Evolutionary conservation across 2,113 vertebrate species (phyloP).

Genomic region (Orthochromis indermauri): DNA sequence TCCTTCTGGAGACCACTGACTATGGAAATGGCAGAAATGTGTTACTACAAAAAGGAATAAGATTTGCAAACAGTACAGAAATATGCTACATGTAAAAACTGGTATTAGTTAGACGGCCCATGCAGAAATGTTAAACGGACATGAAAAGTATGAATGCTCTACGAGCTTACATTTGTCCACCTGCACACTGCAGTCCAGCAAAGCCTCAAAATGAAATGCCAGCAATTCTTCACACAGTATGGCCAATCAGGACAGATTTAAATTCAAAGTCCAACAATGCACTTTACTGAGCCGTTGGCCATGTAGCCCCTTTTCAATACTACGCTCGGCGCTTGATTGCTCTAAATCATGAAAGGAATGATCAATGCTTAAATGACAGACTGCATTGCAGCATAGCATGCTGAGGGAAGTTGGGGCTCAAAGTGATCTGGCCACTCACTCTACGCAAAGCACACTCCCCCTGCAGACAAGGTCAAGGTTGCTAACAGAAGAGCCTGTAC

Average conservation of each 20-base stretch:
- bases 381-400: background rate
- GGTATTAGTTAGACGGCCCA: background rate
- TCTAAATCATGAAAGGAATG: conserved; percentile 48
- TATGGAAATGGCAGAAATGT: background rate
- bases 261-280: background rate
- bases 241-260: conserved; percentile 19
- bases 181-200: background rate
- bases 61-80: background rate
- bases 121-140: background rate
- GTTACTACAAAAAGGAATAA: background rate
- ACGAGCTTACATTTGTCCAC: background rate
- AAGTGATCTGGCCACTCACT: background rate
- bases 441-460: background rate
- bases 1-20: conserved; percentile 24
- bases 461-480: conserved; percentile 52
- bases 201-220: conserved; percentile 1
- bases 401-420: background rate
- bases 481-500: background rate
- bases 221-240: background rate
- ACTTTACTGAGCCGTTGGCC: background rate
- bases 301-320: background rate
- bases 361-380: conserved; percentile 37
- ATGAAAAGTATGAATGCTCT: background rate
- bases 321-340: conserved; percentile 32
- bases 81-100: background rate